Evolutionary conservation across 92 coral and sea anemone species (phyloP).

Genomic region (Epizoanthus ramosus): DNA sequence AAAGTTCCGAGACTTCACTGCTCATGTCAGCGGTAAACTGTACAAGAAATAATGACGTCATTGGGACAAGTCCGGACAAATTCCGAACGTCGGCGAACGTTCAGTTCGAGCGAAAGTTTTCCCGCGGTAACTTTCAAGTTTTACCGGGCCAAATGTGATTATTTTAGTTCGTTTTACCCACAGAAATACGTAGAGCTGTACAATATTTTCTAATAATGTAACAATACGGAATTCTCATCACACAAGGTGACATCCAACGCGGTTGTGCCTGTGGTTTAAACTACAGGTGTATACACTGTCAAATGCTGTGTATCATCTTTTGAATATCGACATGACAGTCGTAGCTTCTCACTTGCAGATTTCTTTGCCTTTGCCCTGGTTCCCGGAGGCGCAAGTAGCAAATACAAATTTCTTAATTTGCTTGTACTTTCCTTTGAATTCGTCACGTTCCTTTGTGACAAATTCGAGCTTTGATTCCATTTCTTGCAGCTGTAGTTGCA

Average conservation of each 20-base stretch:
- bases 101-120: constrained; percentile 7
- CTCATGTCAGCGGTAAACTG: constrained; percentile 62
- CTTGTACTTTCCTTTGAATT: constrained; percentile 22
- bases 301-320: constrained; percentile 4
- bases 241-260: background rate
- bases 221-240: background rate
- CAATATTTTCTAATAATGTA: background rate
- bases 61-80: constrained; percentile 39
- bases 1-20: constrained; percentile 35
- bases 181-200: constrained; percentile 3
- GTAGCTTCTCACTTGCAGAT: too few species aligned
- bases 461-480: constrained; percentile 39
- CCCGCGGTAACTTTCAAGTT: constrained; percentile 28
- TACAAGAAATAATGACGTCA: constrained; percentile 40
- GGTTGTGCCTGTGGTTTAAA: background rate
- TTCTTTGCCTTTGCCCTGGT: background rate
- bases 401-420: constrained; percentile 26
- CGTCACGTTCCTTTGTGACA: constrained; percentile 54
- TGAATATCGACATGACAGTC: background rate
- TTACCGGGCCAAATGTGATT: background rate
- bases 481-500: constrained; percentile 52
- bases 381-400: background rate
- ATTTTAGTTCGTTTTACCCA: background rate
- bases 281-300: constrained; percentile 4
- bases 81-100: constrained; percentile 45